phyloP scores from a whole-genome alignment of 2,888 invertebrate species.

The Dasypolia templi region DNA sequence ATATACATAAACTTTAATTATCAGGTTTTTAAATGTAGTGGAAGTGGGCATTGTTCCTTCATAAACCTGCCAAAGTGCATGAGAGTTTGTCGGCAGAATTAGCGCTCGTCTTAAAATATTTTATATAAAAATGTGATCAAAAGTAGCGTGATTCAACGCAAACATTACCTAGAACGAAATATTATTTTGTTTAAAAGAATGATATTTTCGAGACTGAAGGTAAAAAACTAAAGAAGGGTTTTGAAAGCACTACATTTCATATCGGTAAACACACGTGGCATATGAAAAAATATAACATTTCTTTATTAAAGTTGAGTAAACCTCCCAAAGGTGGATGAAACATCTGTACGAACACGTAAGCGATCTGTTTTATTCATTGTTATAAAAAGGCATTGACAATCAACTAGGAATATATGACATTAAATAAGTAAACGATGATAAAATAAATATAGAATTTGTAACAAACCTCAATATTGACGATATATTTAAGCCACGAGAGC shows the following conservation, averaged over 20 bases:
- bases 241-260: constrained; percentile 21
- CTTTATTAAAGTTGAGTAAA: constrained; percentile 30
- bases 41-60: too few relatives aligned
- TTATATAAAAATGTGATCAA: too few relatives aligned
- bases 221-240: neutral
- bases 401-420: neutral
- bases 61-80: too few relatives aligned
- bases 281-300: constrained; percentile 22
- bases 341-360: constrained; percentile 32
- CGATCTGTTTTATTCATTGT: neutral
- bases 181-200: neutral
- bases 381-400: neutral
- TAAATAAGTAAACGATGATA: neutral
- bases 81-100: too few relatives aligned
- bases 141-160: neutral
- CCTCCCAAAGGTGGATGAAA: constrained; percentile 9
- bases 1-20: too few relatives aligned
- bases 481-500: neutral
- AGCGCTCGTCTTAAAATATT: too few relatives aligned
- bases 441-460: neutral
- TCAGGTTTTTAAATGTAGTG: too few relatives aligned
- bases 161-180: neutral
- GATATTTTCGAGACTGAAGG: neutral
- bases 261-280: constrained; percentile 9
- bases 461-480: neutral